Conservation (phyloP, 2,888 invertebrate genomes). For the Neria commutata region DNA sequence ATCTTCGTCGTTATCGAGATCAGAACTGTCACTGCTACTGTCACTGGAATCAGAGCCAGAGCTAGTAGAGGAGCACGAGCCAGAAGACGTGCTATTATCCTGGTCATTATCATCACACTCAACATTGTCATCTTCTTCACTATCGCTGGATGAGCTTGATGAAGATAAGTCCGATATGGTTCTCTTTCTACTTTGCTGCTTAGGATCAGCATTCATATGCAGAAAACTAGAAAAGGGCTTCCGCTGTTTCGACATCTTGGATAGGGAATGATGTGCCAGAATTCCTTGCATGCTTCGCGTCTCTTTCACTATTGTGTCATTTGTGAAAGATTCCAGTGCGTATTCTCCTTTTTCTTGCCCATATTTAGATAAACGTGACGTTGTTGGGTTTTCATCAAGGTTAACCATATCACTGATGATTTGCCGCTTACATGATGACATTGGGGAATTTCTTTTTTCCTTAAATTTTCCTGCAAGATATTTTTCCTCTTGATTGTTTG, state of each 20-base stretch:
- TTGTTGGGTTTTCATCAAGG: slow-evolving; percentile 42
- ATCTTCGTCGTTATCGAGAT: slow-evolving; percentile 55
- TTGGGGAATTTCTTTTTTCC: not conserved
- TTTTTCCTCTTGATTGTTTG: too few species aligned
- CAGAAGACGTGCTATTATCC: slow-evolving; percentile 54
- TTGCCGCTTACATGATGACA: slow-evolving; percentile 37
- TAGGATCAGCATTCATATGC: slow-evolving; percentile 7
- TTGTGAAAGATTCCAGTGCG: not conserved
- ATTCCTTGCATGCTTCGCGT: not conserved
- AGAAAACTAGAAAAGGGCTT: not conserved
- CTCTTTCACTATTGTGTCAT: not conserved
- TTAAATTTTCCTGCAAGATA: not conserved
- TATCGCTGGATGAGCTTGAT: slow-evolving; percentile 58
- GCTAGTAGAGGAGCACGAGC: slow-evolving; percentile 57
- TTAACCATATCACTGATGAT: slow-evolving; percentile 38
- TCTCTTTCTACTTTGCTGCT: slow-evolving; percentile 40
- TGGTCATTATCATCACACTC: slow-evolving; percentile 54
- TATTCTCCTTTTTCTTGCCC: not conserved
- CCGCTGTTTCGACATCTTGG: not conserved
- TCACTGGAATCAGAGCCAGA: slow-evolving; percentile 58
- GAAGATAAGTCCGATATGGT: slow-evolving; percentile 58
- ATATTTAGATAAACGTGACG: slow-evolving; percentile 36
- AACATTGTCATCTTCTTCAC: slow-evolving; percentile 56
- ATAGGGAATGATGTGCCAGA: not conserved
- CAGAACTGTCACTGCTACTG: slow-evolving; percentile 59